Conservation (phyloP, 2,797 vertebrate genomes). For the Sardinella longiceps region DNA sequence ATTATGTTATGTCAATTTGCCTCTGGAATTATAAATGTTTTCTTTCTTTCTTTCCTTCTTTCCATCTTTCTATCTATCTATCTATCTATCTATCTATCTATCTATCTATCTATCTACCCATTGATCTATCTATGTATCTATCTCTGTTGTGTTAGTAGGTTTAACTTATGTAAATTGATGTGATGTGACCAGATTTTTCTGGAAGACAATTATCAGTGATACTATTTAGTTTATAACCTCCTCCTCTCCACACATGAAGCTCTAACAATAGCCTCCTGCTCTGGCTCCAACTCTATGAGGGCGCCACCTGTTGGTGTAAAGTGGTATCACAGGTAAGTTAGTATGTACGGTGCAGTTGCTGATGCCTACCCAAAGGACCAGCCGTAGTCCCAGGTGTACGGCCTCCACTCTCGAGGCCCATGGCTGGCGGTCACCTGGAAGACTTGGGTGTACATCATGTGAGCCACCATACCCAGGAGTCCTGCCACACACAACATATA, state of each 20-base stretch:
- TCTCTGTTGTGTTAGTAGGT: too few relatives aligned
- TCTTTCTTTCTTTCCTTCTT: too few relatives aligned
- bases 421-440: slow-evolving; percentile 89
- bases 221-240: too few relatives aligned
- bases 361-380: slow-evolving; percentile 87
- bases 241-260: not conserved
- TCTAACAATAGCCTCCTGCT: too few relatives aligned
- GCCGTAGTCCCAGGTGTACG: slow-evolving; percentile 89
- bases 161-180: too few relatives aligned
- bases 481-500: slow-evolving; percentile 68
- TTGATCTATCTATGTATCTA: too few relatives aligned
- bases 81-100: too few relatives aligned
- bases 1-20: too few relatives aligned
- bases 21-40: too few relatives aligned
- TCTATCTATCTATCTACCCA: too few relatives aligned
- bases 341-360: slow-evolving; percentile 31
- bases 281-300: not conserved
- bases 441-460: slow-evolving; percentile 92
- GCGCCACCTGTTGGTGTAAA: not conserved
- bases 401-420: slow-evolving; percentile 88
- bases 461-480: slow-evolving; percentile 91
- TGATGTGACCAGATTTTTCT: not conserved
- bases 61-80: too few relatives aligned
- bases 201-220: too few relatives aligned
- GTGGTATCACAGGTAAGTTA: not conserved